These are phyloP conservation scores for Myathropa florea DNA, from an alignment of 2,888 invertebrate species.

Conservation along the genomic window DNA sequence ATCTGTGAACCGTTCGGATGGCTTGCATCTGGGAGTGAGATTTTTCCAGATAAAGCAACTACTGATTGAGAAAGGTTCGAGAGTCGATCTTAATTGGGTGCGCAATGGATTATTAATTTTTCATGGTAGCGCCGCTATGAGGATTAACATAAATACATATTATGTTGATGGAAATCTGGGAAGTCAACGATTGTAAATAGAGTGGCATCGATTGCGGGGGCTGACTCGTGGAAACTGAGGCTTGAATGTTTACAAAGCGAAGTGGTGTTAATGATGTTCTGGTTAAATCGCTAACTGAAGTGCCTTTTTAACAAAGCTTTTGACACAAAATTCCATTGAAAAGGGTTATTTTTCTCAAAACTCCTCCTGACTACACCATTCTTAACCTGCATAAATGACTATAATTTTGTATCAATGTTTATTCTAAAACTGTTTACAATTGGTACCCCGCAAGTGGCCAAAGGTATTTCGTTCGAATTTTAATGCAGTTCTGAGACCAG, in stretches of 20 bases:
- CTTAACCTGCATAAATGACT: neutral
- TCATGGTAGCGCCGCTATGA: constrained; percentile 10
- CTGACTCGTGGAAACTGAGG: neutral
- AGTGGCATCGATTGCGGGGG: neutral
- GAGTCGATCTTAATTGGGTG: constrained; percentile 43
- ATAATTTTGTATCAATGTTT: neutral
- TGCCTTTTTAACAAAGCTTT: neutral
- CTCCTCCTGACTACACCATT: neutral
- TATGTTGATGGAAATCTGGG: constrained; percentile 39
- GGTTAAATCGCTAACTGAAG: neutral
- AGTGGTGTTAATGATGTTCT: neutral
- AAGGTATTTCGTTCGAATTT: neutral
- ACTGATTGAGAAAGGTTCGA: constrained; percentile 26
- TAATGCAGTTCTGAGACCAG: neutral
- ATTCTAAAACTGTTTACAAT: too few species aligned
- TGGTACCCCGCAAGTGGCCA: too few species aligned
- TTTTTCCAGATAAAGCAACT: constrained; percentile 32
- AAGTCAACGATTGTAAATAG: neutral
- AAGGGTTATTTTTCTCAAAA: neutral
- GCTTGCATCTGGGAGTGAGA: constrained; percentile 16
- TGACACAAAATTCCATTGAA: neutral
- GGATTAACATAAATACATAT: constrained; percentile 35
- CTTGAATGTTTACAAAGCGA: neutral
- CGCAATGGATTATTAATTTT: constrained; percentile 55
- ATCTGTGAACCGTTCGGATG: neutral